Conservation (phyloP, 2,113 vertebrate species). For the Phalacrocorax brasilianus region DNA sequence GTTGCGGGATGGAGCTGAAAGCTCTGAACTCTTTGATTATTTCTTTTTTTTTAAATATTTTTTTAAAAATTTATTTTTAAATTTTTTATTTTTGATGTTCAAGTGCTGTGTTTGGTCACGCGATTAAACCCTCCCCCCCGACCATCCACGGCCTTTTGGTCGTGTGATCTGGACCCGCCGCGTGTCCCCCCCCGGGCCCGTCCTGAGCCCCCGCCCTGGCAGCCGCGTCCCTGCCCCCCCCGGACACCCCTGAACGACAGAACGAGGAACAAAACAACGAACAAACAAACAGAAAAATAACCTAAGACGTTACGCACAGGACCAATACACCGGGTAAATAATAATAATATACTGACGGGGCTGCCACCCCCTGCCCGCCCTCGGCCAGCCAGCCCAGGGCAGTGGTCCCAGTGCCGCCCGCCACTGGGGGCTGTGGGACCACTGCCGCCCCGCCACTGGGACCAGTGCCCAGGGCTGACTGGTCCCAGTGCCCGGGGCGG, state of each 20-base stretch:
- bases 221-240: neutral
- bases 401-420: neutral
- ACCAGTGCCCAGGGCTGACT: neutral
- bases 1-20: too few species aligned
- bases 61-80: too few species aligned
- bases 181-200: neutral
- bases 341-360: neutral
- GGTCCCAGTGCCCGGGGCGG: neutral
- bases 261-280: neutral
- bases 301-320: constrained; percentile 4
- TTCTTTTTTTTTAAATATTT: too few species aligned
- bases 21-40: too few species aligned
- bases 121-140: neutral
- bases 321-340: neutral
- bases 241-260: neutral
- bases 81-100: neutral
- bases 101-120: constrained; percentile 47
- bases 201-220: neutral
- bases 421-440: neutral
- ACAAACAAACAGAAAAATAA: neutral
- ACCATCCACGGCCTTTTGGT: neutral
- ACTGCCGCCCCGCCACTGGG: neutral
- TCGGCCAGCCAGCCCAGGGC: neutral
- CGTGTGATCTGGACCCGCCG: neutral
- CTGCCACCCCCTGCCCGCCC: neutral